A percentile compares a stretch with the other conserved stretches of the same genome.
Conservation (phyloP, 2,797 vertebrate genomes). For the Girardinus metallicus region DNA sequence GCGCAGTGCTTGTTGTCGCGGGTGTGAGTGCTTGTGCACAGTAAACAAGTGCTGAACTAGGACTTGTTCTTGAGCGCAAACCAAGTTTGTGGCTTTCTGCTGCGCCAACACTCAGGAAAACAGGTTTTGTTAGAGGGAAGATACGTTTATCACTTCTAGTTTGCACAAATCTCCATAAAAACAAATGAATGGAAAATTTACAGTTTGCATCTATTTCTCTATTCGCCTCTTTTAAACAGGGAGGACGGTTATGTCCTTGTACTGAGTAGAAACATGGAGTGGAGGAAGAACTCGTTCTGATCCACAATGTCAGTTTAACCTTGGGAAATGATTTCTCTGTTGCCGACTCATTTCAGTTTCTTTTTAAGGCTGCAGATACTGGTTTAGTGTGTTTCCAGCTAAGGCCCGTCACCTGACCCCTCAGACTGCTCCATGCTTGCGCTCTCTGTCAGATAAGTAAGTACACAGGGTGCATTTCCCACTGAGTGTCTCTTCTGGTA, state of each 20-base stretch:
- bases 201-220: neutral
- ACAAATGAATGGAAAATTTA: neutral
- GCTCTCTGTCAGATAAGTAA: conserved; percentile 9
- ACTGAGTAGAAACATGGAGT: conserved; percentile 16
- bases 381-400: conserved; percentile 2
- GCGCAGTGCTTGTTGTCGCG: conserved; percentile 15
- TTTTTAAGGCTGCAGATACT: conserved; percentile 25
- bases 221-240: conserved; percentile 9
- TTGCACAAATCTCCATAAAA: conserved; percentile 53
- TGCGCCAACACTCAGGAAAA: conserved; percentile 52
- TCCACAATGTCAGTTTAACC: conserved; percentile 15
- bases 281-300: neutral
- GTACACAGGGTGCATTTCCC: conserved; percentile 5
- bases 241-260: conserved; percentile 48
- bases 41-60: conserved; percentile 26
- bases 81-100: conserved; percentile 39
- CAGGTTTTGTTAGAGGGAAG: conserved; percentile 46
- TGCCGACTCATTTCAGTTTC: neutral
- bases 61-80: conserved; percentile 27
- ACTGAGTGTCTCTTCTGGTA: conserved; percentile 11
- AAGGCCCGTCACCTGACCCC: conserved; percentile 20
- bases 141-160: conserved; percentile 62
- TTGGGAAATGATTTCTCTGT: conserved; percentile 25
- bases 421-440: conserved; percentile 15
- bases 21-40: conserved; percentile 19